phyloP scores from a whole-genome alignment of 2,888 invertebrate genomes.

The Luperina nickerlii region DNA sequence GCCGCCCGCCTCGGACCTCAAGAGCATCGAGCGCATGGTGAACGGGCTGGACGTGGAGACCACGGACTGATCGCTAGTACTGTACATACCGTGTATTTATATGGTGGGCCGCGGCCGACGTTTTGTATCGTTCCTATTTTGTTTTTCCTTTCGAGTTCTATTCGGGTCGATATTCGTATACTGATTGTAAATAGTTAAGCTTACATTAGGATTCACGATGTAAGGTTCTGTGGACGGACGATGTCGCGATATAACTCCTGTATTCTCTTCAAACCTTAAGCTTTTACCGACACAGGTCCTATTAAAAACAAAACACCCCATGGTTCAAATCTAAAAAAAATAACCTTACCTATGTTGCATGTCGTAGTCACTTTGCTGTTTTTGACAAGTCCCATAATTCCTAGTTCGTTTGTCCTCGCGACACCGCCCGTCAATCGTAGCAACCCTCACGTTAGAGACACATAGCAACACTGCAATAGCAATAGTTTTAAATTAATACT shows the following conservation, averaged over 20 bases:
- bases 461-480: conserved; percentile 83
- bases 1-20: conserved; percentile 95
- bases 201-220: conserved; percentile 81
- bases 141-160: conserved; percentile 88
- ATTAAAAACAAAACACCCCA: not conserved
- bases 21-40: conserved; percentile 99
- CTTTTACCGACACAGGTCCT: too few species aligned
- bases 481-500: conserved; percentile 74
- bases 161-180: conserved; percentile 88
- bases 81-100: conserved; percentile 90
- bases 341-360: not conserved
- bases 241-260: conserved; percentile 59
- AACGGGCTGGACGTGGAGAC: conserved; percentile 97
- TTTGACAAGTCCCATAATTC: not conserved
- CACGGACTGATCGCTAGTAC: conserved; percentile 85
- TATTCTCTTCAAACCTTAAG: not conserved
- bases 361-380: conserved; percentile 15
- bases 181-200: conserved; percentile 89
- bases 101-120: conserved; percentile 79
- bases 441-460: conserved; percentile 65
- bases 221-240: conserved; percentile 68
- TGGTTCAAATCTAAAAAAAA: not conserved
- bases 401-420: conserved; percentile 38
- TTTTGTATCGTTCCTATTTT: conserved; percentile 90
- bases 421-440: conserved; percentile 75